Evolutionary conservation across 2,113 vertebrate species (phyloP), one percentile per base, ranked within the genome.

Genomic region (Leucoraja erinaceus): DNA sequence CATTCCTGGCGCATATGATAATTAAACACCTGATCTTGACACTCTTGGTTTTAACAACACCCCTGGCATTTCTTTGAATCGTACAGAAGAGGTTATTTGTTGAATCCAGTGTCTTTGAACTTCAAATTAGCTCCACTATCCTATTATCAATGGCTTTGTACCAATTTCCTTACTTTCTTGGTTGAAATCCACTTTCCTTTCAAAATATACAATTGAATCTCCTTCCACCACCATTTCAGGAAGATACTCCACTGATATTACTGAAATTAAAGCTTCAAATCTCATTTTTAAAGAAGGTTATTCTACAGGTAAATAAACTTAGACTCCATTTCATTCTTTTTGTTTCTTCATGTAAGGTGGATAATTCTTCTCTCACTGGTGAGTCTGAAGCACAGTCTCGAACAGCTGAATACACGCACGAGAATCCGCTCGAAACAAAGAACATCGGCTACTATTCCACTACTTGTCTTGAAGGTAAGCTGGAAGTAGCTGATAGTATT

Each of bases 381-480:
- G 96, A 97, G 93, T 97, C 96, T 0, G 97, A 97, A 54, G 95
- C 97, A 38, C 97, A 97, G 93, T 22, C 95, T 77, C 96, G 97
- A n/a, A 96, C 95, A 77, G 94, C 93, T 79, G 96, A 97, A 75
- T 97, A 94, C 88, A 96, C 96, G 20, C 96, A 97, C 0, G 96
- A 97, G 54, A 97, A 96, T 63, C 96, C 96, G 5, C 93, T 97
- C 94, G 97, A 97, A 93, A 97, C 96, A 8, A 97, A 74, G 94
- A 97, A 97, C 93, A 96, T 97, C 0, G 96, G 94, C 0, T 97
- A 97, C 94, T 97, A 96, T 93, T 97, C 97, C 4, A 97, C 97
- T 66, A 97, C 96, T 0, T 97, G 97, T 0, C 94, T 97, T 94
- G 97, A 97, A 96, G 97, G 97, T 97, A 93, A 0, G 94, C 56